Base-by-base conservation (phyloP, 1,140 invertebrate genomes). In the Leptestheria dahalacensis region DNA sequence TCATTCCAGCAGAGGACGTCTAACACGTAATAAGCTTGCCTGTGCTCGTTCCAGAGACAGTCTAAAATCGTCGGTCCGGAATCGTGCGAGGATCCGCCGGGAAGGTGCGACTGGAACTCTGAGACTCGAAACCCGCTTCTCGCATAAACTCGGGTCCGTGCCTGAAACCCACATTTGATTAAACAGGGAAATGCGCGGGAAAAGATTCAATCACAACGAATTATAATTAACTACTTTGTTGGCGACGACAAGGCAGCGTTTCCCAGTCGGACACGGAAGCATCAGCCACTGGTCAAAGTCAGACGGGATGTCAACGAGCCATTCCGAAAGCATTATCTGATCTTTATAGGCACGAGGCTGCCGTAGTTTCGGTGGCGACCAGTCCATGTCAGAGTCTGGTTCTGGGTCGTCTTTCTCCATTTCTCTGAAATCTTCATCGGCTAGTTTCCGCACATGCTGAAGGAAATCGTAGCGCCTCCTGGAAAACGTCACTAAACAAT, bases 1-100 rank as follows among this genome's bases (percentile, higher is more conserved):
- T 79, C 80, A 63, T 84, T 88, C 88, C 89, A 95, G 48, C 79
- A 80, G 47, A 96, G 73, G 3, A 90, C 73, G 71, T 95, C 91
- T 50, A 94, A 69, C 1, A 90, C 75, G 71, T 83, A 91, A 68
- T 84, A 84, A 0, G 74, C 80, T 59, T 82, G 79, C 33, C 71
- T 67, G 1, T 72, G 63, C 63, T 80, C 77, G 65, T 77, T 71
- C 71, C 81, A 90, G 41, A 95, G 78, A 68, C 88, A 89, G 71
- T 94, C 91, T 3, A 94, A 65, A 50, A 92, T 78, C n/a, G 77
- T 77, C 58, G 73, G 73, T 48, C 69, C 73, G 18, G 48, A 49
- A 21, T 41, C 25, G 46, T 66, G 57, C 24, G 68, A 63, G 46
- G 21, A 60, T 12, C 88, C 86, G 60, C 88, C 88, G n/a, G 91